Evolutionary conservation across 2,797 vertebrate genomes (phyloP).

Genomic region (Falco peregrinus): DNA sequence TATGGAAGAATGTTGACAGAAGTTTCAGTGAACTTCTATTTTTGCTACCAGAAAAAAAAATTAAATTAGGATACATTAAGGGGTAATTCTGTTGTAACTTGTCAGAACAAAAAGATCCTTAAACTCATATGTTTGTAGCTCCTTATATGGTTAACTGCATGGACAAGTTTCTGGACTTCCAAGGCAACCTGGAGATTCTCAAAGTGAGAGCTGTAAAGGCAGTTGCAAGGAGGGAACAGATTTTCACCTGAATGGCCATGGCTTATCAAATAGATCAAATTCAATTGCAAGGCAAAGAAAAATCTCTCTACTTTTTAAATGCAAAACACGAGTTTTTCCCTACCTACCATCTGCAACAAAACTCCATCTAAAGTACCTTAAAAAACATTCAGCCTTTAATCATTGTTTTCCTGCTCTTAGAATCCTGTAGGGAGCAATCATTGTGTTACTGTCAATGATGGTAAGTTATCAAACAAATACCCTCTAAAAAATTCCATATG

Average conservation of each 20-base stretch:
- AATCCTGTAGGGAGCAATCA: conserved; percentile 28
- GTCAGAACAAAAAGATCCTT: neutral
- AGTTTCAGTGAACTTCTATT: neutral
- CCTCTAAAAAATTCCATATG: neutral
- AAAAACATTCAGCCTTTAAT: conserved; percentile 17
- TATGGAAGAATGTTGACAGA: neutral
- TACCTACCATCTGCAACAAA: neutral
- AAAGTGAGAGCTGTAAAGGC: neutral
- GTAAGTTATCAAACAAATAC: conserved; percentile 40
- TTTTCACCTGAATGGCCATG: neutral
- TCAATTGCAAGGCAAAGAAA: neutral
- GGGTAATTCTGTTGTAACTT: neutral
- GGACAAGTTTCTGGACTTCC: neutral
- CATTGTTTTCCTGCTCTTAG: conserved; percentile 24
- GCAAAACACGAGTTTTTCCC: neutral
- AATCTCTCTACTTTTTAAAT: neutral
- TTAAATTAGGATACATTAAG: neutral
- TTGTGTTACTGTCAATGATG: neutral
- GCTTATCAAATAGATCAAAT: neutral
- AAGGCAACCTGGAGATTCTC: neutral
- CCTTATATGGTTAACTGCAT: neutral
- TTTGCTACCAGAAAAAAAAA: neutral
- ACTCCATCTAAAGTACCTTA: neutral
- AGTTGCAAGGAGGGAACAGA: neutral
- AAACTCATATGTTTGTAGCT: neutral